Evolutionary conservation across 2,888 invertebrate genomes (phyloP), one percentile per base, ranked within the genome.

Genomic region (Aphidius colemani): DNA sequence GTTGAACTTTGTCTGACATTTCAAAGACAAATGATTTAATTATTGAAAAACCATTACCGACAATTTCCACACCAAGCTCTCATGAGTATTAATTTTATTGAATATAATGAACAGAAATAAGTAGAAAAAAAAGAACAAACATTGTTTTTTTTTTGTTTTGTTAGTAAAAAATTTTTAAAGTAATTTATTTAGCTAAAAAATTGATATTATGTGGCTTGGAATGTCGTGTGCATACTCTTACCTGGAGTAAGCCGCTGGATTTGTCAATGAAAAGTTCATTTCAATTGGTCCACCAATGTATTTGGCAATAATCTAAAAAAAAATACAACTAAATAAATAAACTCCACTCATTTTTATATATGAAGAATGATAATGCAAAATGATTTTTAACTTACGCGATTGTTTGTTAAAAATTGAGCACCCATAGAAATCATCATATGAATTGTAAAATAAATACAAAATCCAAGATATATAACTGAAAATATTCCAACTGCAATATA

Each of bases 391-490:
- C 56, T 63, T 59, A 66, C 61, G 80, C 80, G 79, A 74, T 84
- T 84, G 64, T 85, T 83, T 64, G 83, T 81, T 43, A 88, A 79
- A 66, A 81, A 81, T 48, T 84, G 84, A 66, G 85, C 86, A 51
- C 89, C 89, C 88, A 90, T 90, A 65, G 86, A 87, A 55, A 89
- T 85, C 55, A 86, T 84, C 87, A 90, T 89, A 76, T 91, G 90
- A 76, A 92, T 84, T 68, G 90, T 87, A 76, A 94, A 85, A 81
- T 94, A 94, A 8, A 87, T 70, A 73, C 92, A 89, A 81, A 94
- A 92, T 2, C 86, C 68, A 51, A 94, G 79, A 82, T 95, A 95
- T 43, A 89, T 76, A 58, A 88, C 72, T 7, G 89, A 87, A 71
- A 89, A 86, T 53, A 91, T 72, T 30, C 85, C 82, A 63, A 79